Evolutionary conservation across 2,888 invertebrate species (phyloP).

Genomic region (Melieria picta): DNA sequence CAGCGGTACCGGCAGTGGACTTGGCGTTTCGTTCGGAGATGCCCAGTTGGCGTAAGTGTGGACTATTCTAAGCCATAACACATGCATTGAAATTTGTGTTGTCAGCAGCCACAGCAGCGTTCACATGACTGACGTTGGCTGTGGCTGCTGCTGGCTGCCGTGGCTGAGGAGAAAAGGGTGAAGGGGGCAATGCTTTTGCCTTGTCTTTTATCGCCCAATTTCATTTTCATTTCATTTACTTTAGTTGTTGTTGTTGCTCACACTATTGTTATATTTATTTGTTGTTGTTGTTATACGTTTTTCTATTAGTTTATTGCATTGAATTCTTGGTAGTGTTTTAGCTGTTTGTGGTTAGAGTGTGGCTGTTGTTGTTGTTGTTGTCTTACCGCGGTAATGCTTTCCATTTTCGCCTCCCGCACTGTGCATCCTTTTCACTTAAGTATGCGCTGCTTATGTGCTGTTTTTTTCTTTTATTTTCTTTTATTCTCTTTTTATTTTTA

Average conservation of each 20-base stretch:
- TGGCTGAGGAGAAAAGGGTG: not conserved
- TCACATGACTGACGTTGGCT: not conserved
- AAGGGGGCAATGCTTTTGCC: not conserved
- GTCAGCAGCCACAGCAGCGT: not conserved
- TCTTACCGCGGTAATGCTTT: not conserved
- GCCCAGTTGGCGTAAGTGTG: slow-evolving; percentile 52
- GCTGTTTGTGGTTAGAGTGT: no score
- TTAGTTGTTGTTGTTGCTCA: slow-evolving; percentile 2
- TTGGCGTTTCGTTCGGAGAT: slow-evolving; percentile 42
- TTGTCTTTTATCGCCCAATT: not conserved
- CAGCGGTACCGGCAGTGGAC: not conserved
- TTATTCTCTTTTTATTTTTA: slow-evolving; percentile 9
- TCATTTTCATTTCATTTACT: slow-evolving; percentile 25
- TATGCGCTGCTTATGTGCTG: not conserved
- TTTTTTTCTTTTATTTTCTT: slow-evolving; percentile 6
- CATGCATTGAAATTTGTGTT: not conserved
- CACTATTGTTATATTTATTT: slow-evolving; percentile 10
- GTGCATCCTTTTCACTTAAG: no score
- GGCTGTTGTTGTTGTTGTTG: slow-evolving; percentile 10
- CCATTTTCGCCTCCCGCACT: no score
- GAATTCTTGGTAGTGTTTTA: no score
- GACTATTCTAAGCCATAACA: not conserved
- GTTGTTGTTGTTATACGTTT: slow-evolving; percentile 1
- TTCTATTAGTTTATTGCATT: no score
- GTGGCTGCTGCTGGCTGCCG: not conserved